Conservation (phyloP, 2,113 vertebrate species). For the Tragelaphus scriptus region DNA sequence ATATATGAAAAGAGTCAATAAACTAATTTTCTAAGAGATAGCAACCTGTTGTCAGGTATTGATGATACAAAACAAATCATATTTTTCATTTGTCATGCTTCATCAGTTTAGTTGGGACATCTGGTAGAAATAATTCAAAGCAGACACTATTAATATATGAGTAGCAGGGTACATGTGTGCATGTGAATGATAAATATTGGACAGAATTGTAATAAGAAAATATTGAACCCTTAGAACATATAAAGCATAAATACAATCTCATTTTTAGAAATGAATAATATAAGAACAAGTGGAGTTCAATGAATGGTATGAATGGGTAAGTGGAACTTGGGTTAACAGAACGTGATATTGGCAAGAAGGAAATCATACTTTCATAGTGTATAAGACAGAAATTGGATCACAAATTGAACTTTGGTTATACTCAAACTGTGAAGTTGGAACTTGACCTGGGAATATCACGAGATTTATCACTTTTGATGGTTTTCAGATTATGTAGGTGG, state of each 20-base stretch:
- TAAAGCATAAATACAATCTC: not conserved
- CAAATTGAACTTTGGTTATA: slow-evolving; percentile 54
- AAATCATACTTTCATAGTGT: not conserved
- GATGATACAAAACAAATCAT: not conserved
- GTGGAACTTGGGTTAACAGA: not conserved
- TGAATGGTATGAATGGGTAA: not conserved
- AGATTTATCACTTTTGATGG: slow-evolving; percentile 73
- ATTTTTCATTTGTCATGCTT: slow-evolving; percentile 13
- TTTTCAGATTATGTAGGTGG: slow-evolving; percentile 60
- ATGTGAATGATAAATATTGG: not conserved
- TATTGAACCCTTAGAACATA: not conserved
- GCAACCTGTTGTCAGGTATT: not conserved
- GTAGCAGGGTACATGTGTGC: not conserved
- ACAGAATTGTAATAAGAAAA: not conserved
- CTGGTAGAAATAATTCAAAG: not conserved
- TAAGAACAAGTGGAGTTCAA: not conserved
- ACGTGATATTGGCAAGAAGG: not conserved
- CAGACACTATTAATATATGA: not conserved
- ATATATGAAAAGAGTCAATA: not conserved
- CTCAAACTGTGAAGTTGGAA: slow-evolving; percentile 63
- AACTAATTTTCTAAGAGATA: not conserved
- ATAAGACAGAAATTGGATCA: slow-evolving; percentile 44
- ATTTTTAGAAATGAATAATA: not conserved
- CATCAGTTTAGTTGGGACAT: not conserved
- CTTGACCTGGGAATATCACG: slow-evolving; percentile 55